Evolutionary conservation across 2,797 vertebrate genomes (phyloP), one percentile per base, ranked within the genome.

Genomic region (Oophaga sylvatica): DNA sequence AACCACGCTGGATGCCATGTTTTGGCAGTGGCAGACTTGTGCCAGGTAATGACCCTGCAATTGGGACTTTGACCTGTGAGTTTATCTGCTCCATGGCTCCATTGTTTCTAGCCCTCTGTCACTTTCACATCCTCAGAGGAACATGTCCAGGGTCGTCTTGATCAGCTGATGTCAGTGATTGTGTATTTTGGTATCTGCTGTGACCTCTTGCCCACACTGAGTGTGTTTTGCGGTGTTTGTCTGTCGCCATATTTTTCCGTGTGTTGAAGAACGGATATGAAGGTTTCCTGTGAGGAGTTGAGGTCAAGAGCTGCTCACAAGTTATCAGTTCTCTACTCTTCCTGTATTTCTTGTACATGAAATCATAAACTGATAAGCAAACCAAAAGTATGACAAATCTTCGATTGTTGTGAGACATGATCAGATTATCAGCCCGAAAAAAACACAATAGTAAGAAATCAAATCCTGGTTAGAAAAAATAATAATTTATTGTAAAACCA

Each of bases 231-330:
- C 16, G 29, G 45, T 71, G 82, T 73, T 10, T 63, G 76, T 80
- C 76, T 89, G 87, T 56, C 87, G 22, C 87, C 87, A 89, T 60
- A 31, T 70, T 79, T 71, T 77, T 85, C 68, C 83, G 26, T 80
- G 87, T 31, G 29, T 15, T 15, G 13, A 9, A 12, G 5, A 60
- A 15, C 71, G 84, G 84, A 86, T 48, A n/a, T 12, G 22, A 0
- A 22, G 19, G 62, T 60, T 85, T 85, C 83, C 87, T 85, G 83
- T 20, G 78, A 79, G 41, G 82, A 41, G 78, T 11, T 20, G 19
- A 68, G 79, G 87, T 89, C 84, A 83, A 17, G 80, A 71, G 7
- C 76, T 3, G 17, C 1, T 16, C 16, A 57, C 19, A 81, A 41
- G 35, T 82, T 84, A 79, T 86, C 81, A 31, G 19, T 48, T 77